Conservation (phyloP, 2,888 invertebrate genomes). For the Meteorus cinctellus region DNA sequence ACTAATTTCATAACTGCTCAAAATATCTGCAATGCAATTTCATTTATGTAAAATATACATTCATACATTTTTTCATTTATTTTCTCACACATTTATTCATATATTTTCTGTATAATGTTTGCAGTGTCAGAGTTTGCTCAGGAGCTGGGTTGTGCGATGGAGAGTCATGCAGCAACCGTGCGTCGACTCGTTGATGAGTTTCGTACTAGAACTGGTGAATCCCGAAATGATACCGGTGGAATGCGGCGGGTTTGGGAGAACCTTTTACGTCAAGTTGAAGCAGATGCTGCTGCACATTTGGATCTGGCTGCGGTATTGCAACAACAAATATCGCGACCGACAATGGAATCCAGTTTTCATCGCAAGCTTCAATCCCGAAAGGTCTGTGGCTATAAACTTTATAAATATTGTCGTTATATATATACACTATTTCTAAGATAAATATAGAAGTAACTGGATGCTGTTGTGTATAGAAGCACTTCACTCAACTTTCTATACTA, state of each 20-base stretch:
- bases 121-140: conserved; percentile 94
- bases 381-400: conserved; percentile 63
- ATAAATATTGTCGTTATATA: too few relatives aligned
- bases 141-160: conserved; percentile 90
- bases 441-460: too few relatives aligned
- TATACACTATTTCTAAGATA: too few relatives aligned
- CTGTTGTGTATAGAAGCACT: too few relatives aligned
- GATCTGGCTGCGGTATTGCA: conserved; percentile 86
- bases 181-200: conserved; percentile 90
- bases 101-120: conserved; percentile 23
- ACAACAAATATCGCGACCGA: conserved; percentile 83
- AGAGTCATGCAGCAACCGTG: conserved; percentile 90
- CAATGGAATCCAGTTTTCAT: conserved; percentile 90
- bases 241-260: conserved; percentile 94
- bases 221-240: conserved; percentile 88
- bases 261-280: conserved; percentile 91
- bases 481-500: too few relatives aligned
- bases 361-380: conserved; percentile 93
- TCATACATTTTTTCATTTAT: background rate
- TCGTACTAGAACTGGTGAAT: conserved; percentile 88
- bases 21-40: too few relatives aligned
- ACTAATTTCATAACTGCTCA: too few relatives aligned
- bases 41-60: background rate
- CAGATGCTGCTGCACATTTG: conserved; percentile 89
- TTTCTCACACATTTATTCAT: conserved; percentile 11